Base-by-base conservation (phyloP, 1,140 invertebrate genomes). In the Drosophila ironensis region DNA sequence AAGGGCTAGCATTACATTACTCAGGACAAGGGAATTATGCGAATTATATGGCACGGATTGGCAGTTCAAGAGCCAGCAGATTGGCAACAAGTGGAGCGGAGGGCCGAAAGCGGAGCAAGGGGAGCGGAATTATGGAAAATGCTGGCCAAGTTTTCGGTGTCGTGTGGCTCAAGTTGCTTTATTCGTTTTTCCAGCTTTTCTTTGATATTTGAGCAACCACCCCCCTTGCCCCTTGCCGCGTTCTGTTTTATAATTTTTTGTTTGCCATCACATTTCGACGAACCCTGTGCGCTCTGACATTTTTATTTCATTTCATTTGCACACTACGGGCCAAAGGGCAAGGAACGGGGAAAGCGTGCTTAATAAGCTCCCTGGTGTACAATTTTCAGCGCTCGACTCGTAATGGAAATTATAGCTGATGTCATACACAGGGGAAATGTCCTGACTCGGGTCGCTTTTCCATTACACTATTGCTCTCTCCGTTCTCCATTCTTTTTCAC, bases 331-430 rank as follows among this genome's bases (percentile, higher is more conserved):
- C 30, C 11, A 14, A 27, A 8, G 40, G 33, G 7, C 28, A 28
- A 12, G 7, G 8, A 14, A 8, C 8, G 40, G 40, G 11, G 6
- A 28, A 33, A 51, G 51, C 72, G 48, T 51, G 61, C 80, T 86
- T 86, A 86, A 86, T 86, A 86, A 86, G 80, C 80, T 86, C 80
- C 80, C 80, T 75, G 75, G 80, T 72, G 80, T 86, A 86, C 80
- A 80, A 86, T 86, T 86, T 86, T 72, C 74, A 84, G 80, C 71
- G 80, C 74, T 78, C 74, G 66, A 75, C 66, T 86, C 80, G 80
- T 86, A 86, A 86, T 86, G 80, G 74, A 86, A 86, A 86, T 86
- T 86, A 86, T 86, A 86, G 80, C 80, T 86, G 80, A 86, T 86
- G 80, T 86, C 80, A 86, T 86, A 80, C 80, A 72, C 80, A 47